Percentiles rank a stretch among this genome's conserved stretches.
Conservation (phyloP, 2,113 vertebrate genomes). For the Hiodon alosoides region DNA sequence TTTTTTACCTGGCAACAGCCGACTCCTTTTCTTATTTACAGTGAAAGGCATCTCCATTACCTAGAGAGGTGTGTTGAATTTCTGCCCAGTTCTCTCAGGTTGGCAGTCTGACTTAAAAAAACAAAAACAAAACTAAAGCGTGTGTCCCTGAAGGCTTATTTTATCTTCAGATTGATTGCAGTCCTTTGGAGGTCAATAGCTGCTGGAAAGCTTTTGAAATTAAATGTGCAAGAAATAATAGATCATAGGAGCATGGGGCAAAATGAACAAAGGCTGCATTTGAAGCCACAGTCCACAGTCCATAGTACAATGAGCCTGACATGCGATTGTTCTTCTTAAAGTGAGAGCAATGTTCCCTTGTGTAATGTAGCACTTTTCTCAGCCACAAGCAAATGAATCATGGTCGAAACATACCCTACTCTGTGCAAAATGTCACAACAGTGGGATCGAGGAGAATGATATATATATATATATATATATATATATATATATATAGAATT, state of each 20-base stretch:
- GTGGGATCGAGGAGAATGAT: too few relatives aligned
- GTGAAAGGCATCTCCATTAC: constrained; percentile 8
- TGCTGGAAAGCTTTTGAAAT: constrained; percentile 27
- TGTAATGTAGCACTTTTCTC: too few relatives aligned
- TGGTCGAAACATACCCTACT: too few relatives aligned
- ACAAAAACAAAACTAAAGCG: too few relatives aligned
- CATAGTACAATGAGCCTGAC: too few relatives aligned
- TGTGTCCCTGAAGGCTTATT: not conserved
- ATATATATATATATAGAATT: too few relatives aligned
- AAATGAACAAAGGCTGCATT: not conserved
- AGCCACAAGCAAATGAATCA: too few relatives aligned
- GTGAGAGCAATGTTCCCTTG: too few relatives aligned
- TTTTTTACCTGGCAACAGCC: constrained; percentile 2
- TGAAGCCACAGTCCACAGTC: not conserved
- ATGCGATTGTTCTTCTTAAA: too few relatives aligned
- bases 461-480: too few relatives aligned
- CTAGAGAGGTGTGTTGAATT: constrained; percentile 5
- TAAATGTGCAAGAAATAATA: constrained; percentile 18
- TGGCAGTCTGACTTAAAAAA: not conserved
- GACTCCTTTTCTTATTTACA: constrained; percentile 3
- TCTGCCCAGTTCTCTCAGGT: not conserved
- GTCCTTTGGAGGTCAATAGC: constrained; percentile 22
- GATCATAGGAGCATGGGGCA: not conserved
- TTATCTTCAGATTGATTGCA: constrained; percentile 16
- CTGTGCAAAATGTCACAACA: too few relatives aligned